Evolutionary conservation across 1,140 invertebrate species (phyloP).

Genomic region (Mycetomoellerius zeteki): DNA sequence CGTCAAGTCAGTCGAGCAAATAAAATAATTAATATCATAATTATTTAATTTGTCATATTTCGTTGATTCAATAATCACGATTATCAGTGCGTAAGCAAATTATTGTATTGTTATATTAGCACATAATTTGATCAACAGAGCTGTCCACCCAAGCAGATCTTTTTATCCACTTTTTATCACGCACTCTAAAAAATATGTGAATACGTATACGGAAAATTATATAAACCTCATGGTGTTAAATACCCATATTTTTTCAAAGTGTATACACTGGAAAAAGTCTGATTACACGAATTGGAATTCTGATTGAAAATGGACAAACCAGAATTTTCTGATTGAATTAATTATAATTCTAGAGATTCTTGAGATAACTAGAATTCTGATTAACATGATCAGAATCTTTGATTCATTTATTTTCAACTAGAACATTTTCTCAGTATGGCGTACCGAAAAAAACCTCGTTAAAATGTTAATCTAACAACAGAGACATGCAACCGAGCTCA

Average conservation of each 20-base stretch:
- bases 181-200: no score
- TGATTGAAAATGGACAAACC: no score
- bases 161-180: neutral
- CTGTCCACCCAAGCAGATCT: neutral
- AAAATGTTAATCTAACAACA: conserved; percentile 14
- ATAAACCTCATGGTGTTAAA: no score
- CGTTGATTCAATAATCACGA: conserved; percentile 5
- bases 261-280: no score
- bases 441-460: neutral
- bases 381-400: no score
- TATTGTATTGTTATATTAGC: neutral
- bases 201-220: no score
- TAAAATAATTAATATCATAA: conserved; percentile 29
- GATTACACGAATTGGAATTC: no score
- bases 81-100: conserved; percentile 1
- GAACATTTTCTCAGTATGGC: neutral
- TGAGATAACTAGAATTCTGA: no score
- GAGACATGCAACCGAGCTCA: conserved; percentile 4
- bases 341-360: no score
- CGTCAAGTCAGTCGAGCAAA: neutral
- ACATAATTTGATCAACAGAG: conserved; percentile 6
- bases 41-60: conserved; percentile 11
- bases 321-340: no score
- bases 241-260: no score
- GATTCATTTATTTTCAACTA: no score